Evolutionary conservation across 2,113 vertebrate species (phyloP).

Genomic region (Rhipidura dahli): DNA sequence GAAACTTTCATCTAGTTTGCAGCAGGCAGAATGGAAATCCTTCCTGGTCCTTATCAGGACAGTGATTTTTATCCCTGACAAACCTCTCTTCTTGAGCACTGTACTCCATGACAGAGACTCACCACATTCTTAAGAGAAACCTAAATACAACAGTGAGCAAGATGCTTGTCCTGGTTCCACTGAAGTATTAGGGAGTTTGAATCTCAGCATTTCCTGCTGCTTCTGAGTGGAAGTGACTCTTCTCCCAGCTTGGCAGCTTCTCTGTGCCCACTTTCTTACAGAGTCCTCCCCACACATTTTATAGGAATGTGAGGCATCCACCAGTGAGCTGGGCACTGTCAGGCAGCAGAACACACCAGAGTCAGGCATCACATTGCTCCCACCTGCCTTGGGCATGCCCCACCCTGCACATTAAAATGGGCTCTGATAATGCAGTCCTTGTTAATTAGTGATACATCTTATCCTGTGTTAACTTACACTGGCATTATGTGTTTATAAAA

Average conservation of each 20-base stretch:
- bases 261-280: neutral
- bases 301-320: fast-evolving
- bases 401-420: neutral
- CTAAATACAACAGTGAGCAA: neutral
- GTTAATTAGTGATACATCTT: neutral
- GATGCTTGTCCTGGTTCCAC: neutral
- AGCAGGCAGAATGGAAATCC: fast-evolving
- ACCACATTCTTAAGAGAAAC: neutral
- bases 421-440: neutral
- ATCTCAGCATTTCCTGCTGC: neutral
- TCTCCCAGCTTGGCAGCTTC: neutral
- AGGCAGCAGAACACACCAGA: neutral
- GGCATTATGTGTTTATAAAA: neutral
- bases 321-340: neutral
- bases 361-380: neutral
- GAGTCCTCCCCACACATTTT: fast-evolving
- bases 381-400: neutral
- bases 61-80: neutral
- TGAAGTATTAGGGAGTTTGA: neutral
- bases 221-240: neutral
- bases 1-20: neutral
- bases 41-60: neutral
- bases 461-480: neutral
- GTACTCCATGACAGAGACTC: neutral
- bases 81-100: neutral